phyloP scores from a whole-genome alignment of 2,797 vertebrate species.

The Galaxias olidus region DNA sequence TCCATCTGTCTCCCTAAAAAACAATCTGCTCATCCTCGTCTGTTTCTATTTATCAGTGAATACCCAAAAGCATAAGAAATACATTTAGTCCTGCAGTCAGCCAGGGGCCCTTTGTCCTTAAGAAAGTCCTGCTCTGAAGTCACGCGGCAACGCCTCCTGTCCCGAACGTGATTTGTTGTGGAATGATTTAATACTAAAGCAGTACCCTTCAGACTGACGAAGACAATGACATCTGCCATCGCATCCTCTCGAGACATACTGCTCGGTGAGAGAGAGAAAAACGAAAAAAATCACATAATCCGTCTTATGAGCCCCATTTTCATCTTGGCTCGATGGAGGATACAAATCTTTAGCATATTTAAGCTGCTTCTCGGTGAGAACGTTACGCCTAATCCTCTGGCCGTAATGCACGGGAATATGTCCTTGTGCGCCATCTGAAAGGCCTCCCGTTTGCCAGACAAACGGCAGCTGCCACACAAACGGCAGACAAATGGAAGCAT shows the following conservation, averaged over 20 bases:
- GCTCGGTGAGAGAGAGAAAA: slow-evolving; percentile 37
- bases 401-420: slow-evolving; percentile 51
- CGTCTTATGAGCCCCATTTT: slow-evolving; percentile 55
- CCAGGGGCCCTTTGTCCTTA: slow-evolving; percentile 38
- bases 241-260: slow-evolving; percentile 50
- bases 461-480: slow-evolving; percentile 41
- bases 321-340: slow-evolving; percentile 45
- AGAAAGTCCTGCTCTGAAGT: slow-evolving; percentile 42
- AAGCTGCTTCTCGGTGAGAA: slow-evolving; percentile 61
- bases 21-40: slow-evolving; percentile 21
- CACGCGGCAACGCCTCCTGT: slow-evolving; percentile 33
- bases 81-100: slow-evolving; percentile 8
- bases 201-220: slow-evolving; percentile 58
- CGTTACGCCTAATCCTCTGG: slow-evolving; percentile 51
- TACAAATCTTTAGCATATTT: slow-evolving; percentile 66
- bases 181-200: slow-evolving; percentile 41
- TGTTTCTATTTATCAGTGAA: slow-evolving; percentile 13
- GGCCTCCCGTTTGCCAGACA: slow-evolving; percentile 62
- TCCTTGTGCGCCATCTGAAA: slow-evolving; percentile 60
- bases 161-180: slow-evolving; percentile 48
- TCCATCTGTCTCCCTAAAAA: neutral
- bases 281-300: slow-evolving; percentile 41
- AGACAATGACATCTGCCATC: slow-evolving; percentile 40
- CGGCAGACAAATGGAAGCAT: slow-evolving; percentile 56
- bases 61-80: slow-evolving; percentile 10